Percentiles rank a stretch among this genome's conserved stretches.
These are phyloP conservation scores for Vireo altiloquus DNA, from an alignment of 2,113 vertebrate genomes.

Conservation along the genomic window DNA sequence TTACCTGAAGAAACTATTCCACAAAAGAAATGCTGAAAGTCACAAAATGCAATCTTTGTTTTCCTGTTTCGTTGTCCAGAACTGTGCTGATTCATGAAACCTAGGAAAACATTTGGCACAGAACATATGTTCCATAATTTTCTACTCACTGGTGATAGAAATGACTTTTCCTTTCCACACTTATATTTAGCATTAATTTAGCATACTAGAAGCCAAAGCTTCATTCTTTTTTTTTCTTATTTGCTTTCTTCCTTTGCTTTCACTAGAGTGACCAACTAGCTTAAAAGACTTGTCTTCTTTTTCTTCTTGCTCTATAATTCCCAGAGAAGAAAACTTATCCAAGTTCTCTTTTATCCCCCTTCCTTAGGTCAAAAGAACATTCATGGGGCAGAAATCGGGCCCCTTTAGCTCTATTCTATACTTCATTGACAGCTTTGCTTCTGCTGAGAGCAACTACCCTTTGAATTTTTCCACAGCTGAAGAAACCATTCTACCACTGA, in stretches of 20 bases:
- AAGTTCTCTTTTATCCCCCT: not conserved
- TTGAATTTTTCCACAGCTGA: not conserved
- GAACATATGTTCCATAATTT: not conserved
- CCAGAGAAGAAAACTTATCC: not conserved
- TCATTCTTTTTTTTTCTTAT: not conserved
- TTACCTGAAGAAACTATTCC: not conserved
- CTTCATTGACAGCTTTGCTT: not conserved
- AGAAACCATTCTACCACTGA: not conserved
- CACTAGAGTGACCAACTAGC: not conserved
- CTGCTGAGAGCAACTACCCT: not conserved
- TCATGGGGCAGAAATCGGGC: not conserved
- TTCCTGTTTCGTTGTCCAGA: not conserved
- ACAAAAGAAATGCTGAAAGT: not conserved
- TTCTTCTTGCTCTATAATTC: not conserved
- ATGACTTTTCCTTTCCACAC: not conserved
- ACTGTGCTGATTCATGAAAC: not conserved
- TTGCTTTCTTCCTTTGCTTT: not conserved
- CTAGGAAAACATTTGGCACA: not conserved
- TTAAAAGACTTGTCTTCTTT: not conserved
- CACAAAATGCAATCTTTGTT: not conserved
- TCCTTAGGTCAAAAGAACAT: not conserved
- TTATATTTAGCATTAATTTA: not conserved
- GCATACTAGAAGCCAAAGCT: not conserved
- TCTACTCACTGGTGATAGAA: not conserved
- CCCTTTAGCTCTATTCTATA: not conserved